Evolutionary conservation across 2,888 invertebrate species (phyloP), one percentile per base, ranked within the genome.

Genomic region (Tachina fera): DNA sequence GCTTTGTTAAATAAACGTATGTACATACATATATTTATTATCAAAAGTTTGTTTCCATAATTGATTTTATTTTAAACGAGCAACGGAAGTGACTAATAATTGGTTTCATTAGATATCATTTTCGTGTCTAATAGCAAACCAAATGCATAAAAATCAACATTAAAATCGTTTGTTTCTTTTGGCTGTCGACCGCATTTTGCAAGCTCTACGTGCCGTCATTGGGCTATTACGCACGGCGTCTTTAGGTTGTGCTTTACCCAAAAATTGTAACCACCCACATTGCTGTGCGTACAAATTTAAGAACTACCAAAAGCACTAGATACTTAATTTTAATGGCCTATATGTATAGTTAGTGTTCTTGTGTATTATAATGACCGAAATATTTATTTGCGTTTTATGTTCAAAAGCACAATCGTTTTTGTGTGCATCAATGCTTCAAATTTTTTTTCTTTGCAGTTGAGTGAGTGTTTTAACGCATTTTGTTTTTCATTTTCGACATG

Each of bases 11-110:
- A 67, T 49, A 41, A 67, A 53, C 43, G n/a, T 19, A 47, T 22
- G n/a, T 63, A 63, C 45, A 14, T 41, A 19, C 16, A 49, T n/a
- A n/a, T 51, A 16, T 51, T 8, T 51, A 16, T 49, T 49, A 65
- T 14, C 61, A 70, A 70, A 53, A 61, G 14, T 70, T 74, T 76
- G 53, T 80, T 81, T 61, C 81, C 77, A 81, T 81, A 77, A 77
- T 77, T 72, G 81, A 77, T 58, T 77, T 75, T 61, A 60, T 74
- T 78, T 83, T 31, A 53, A 76, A 63, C 80, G 77, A 74, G 58
- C 67, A 81, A 70, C 81, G 84, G 84, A 85, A 85, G 81, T 85
- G 81, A 84, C 77, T 84, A 81, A 84, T 77, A 84, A 84, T 85
- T 85, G 81, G 72, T 81, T 77, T 77, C 81, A 81, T 85, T 85